phyloP scores from a whole-genome alignment of 1,140 invertebrate species.

The Xylocopa sonorina region DNA sequence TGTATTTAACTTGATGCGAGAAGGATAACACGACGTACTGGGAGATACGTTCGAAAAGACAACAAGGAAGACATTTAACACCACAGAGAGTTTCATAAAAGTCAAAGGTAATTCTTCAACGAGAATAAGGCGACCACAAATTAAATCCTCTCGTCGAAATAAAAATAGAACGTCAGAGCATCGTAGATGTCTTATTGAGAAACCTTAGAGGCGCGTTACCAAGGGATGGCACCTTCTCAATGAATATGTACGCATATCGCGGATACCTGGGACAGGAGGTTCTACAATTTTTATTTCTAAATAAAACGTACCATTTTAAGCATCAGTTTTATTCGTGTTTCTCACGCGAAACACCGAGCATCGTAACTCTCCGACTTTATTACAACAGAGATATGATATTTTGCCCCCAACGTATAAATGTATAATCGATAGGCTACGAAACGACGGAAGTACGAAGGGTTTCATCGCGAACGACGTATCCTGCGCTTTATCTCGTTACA shows the following conservation, averaged over 20 bases:
- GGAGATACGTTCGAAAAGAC: conserved; percentile 17
- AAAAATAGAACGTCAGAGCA: conserved; percentile 4
- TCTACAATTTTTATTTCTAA: too few species aligned
- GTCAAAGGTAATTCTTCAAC: conserved; percentile 21
- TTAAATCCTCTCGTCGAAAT: not conserved
- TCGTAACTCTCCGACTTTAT: too few species aligned
- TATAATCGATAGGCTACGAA: too few species aligned
- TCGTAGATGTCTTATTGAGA: not conserved
- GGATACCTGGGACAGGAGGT: too few species aligned
- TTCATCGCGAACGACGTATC: not conserved
- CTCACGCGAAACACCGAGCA: too few species aligned
- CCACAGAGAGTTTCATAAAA: not conserved
- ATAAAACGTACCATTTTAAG: too few species aligned
- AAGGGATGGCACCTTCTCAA: not conserved
- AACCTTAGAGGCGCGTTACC: not conserved
- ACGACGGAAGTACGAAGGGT: too few species aligned
- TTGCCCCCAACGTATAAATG: too few species aligned
- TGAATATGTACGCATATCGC: too few species aligned
- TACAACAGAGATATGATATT: too few species aligned
- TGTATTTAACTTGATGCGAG: not conserved
- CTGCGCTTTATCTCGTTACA: not conserved
- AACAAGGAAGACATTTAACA: conserved; percentile 9
- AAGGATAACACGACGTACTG: not conserved
- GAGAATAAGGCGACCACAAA: conserved; percentile 2
- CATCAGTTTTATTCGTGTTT: too few species aligned